Base-by-base conservation (phyloP, 2,113 vertebrate genomes). In the Ailuropoda melanoleuca region DNA sequence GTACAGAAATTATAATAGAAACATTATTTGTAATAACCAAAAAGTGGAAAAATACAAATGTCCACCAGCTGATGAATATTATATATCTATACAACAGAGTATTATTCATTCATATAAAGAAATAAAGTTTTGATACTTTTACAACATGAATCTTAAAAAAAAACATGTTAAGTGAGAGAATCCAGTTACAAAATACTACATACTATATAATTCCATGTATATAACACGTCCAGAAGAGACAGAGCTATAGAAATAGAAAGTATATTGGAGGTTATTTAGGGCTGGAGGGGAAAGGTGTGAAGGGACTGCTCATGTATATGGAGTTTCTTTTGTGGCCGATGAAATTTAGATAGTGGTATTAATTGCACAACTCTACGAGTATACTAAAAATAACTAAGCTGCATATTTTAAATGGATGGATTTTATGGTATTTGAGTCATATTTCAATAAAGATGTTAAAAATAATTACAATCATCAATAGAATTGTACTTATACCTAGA, bases 401-500 rank as follows among this genome's bases (percentile, higher is more conserved):
- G 9, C 72, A 37, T 39, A 60, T 55, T 78, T 90, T 70, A 92
- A 87, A n/a, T 83, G 50, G 58, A 70, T 86, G 39, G 77, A 80
- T 78, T 37, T 92, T 43, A 75, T 53, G 26, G 6, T 14, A 93
- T 43, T 80, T 93, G 64, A 92, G 82, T 92, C 1, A 2, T 39
- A 72, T 95, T 18, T 90, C 29, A 86, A 75, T 82, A 50, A 81
- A 74, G 7, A 50, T 91, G 39, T 50, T 93, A 68, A 87, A 96
- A 92, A 81, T 62, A 74, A 39, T 14, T 56, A 15, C 50, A 64
- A 53, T 48, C 34, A 90, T 53, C 19, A 39, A 6, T 60, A 66
- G 39, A 58, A 15, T 68, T 93, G 66, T 91, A 62, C 23, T 37
- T 77, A 70, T 21, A 53, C 24, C 50, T 84, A 68, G 19, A 43